phyloP scores from a whole-genome alignment of 2,113 vertebrate genomes.

The Ginglymostoma cirratum region DNA sequence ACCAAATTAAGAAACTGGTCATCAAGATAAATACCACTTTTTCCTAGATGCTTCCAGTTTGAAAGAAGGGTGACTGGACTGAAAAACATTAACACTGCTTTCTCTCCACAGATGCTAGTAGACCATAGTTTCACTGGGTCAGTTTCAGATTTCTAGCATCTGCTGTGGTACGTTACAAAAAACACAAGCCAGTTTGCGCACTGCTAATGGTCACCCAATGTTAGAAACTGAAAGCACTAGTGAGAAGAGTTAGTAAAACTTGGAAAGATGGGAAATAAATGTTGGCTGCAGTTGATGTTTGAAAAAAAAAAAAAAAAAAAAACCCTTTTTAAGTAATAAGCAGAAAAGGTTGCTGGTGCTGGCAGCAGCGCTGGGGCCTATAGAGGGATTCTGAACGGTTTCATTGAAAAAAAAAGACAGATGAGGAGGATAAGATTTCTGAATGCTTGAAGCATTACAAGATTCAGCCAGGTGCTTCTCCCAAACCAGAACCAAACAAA shows the following conservation, averaged over 20 bases:
- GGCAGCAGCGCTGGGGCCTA: not conserved
- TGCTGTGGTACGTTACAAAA: too few species aligned
- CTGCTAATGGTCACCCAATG: not conserved
- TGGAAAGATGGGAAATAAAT: not conserved
- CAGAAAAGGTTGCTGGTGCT: not conserved
- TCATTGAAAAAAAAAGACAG: not conserved
- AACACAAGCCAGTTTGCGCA: not conserved
- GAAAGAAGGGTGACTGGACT: too few species aligned
- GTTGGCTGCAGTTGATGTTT: not conserved
- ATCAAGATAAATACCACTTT: too few species aligned
- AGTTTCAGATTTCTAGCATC: too few species aligned
- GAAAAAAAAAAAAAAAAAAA: not conserved
- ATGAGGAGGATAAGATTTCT: not conserved
- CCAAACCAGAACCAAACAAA: not conserved
- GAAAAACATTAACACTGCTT: too few species aligned
- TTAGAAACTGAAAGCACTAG: not conserved
- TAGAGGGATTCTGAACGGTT: not conserved
- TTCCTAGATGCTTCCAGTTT: too few species aligned
- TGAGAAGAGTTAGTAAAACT: not conserved
- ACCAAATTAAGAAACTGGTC: too few species aligned
- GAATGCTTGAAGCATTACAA: not conserved
- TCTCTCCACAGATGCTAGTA: too few species aligned
- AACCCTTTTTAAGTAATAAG: not conserved
- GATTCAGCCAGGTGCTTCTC: not conserved
- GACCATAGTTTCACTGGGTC: too few species aligned